These are phyloP conservation scores for Sinosuthora webbiana DNA, from an alignment of 2,113 vertebrate species.

Conservation along the genomic window DNA sequence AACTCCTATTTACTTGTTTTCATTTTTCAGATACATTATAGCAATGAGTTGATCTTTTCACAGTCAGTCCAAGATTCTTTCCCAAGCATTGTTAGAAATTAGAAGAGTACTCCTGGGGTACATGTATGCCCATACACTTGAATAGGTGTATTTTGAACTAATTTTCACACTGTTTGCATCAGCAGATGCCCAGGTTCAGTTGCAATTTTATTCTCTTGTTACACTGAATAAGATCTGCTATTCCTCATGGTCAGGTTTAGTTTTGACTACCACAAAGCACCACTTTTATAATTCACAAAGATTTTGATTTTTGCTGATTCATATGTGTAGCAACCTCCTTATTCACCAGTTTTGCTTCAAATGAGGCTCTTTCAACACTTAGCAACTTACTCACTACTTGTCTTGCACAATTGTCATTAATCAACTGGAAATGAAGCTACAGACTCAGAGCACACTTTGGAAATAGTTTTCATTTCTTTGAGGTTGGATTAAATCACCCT, in stretches of 20 bases:
- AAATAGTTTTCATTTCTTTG: background rate
- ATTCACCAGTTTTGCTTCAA: background rate
- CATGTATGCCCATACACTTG: background rate
- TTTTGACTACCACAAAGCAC: background rate
- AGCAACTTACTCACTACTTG: background rate
- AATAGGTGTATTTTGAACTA: background rate
- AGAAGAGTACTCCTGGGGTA: background rate
- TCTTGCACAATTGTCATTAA: background rate
- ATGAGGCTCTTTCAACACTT: background rate
- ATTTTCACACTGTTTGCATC: background rate
- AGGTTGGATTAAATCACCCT: background rate
- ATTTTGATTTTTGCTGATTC: conserved; percentile 2
- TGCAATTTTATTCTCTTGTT: background rate
- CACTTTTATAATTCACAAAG: background rate
- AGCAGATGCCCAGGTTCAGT: background rate
- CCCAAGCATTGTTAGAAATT: background rate
- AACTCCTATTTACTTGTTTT: background rate
- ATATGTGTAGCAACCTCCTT: background rate
- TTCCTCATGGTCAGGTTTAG: background rate
- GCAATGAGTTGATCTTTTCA: background rate
- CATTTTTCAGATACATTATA: background rate
- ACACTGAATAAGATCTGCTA: background rate
- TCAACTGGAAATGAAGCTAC: background rate
- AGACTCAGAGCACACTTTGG: background rate
- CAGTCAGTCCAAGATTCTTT: background rate